phyloP scores from a whole-genome alignment of 2,113 vertebrate species.

The Leucopsar rothschildi region DNA sequence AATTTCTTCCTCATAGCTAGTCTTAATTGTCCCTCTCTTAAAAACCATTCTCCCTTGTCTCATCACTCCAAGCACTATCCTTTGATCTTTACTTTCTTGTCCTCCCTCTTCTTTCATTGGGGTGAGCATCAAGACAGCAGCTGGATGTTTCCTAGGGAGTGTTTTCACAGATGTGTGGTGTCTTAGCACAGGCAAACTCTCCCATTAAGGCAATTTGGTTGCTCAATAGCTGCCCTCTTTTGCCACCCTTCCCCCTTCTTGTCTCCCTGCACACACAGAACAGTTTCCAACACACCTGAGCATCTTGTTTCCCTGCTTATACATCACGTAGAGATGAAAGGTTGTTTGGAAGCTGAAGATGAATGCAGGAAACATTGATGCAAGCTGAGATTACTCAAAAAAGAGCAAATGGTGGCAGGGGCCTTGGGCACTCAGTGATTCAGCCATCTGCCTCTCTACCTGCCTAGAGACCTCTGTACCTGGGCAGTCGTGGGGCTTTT shows the following conservation, averaged over 20 bases:
- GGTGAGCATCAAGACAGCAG: neutral
- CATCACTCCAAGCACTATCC: neutral
- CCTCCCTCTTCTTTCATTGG: neutral
- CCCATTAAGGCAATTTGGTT: neutral
- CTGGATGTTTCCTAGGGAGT: neutral
- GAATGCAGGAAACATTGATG: neutral
- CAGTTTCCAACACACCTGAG: neutral
- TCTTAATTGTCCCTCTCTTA: neutral
- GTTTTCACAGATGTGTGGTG: neutral
- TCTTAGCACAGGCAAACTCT: neutral
- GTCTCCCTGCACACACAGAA: too few species aligned
- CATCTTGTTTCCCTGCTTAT: neutral
- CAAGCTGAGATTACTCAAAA: neutral
- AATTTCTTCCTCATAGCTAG: neutral
- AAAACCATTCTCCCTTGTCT: neutral
- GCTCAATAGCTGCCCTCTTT: neutral
- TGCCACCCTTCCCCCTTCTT: accelerated
- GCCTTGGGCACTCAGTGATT: neutral
- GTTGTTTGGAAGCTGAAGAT: neutral
- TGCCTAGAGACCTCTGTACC: neutral
- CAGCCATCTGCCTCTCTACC: neutral
- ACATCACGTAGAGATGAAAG: neutral
- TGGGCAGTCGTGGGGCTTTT: neutral
- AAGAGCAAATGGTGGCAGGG: neutral
- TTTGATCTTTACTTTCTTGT: neutral